Base-by-base conservation (phyloP, 2,113 vertebrate genomes). In the Loxodonta africana region DNA sequence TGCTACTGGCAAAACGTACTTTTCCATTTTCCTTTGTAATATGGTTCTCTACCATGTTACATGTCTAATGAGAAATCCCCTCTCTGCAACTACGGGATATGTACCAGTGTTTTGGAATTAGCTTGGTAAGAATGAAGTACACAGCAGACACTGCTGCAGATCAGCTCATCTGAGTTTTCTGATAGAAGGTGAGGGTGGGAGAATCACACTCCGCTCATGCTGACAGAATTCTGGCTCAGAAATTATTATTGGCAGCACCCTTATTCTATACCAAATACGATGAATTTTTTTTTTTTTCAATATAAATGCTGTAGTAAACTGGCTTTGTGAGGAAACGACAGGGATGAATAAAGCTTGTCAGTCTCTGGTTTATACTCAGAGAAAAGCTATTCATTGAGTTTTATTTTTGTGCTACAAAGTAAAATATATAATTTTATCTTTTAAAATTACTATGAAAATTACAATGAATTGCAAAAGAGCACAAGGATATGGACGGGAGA, bases 291-390 rank as follows among this genome's bases (percentile, higher is more conserved):
- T 83, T 57, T 41, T 73, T 44, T 73, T 14, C 37, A 82, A 1
- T 46, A 11, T 95, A 96, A 92, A 78, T 93, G 41, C 60, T 51
- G n/a, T 57, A 92, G 82, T 84, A 90, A 92, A 92, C 44, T 91
- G 88, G 23, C 23, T 78, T 15, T 71, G 28, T 84, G 33, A 97
- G 78, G 62, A 83, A 88, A 94, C 37, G n/a, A 90, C 30, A 74
- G 53, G 85, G 41, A 89, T 48, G 41, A 94, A 93, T 95, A 53
- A 90, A 95, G 11, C 26, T 91, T 93, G 65, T 41, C 17, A 8
- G 78, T 94, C 69, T 20, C 26, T 82, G 78, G 76, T 51, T 87
- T 96, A 73, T 37, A 53, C 17, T 89, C 63, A 82, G 57, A 91
- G 6, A 96, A 30, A 28, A 62, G 53, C 53, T 88, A 44, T 85